A percentile compares a stretch with the other conserved stretches of the same genome.
Conservation (phyloP, 2,113 vertebrate species). For the Percopsis transmontana region DNA sequence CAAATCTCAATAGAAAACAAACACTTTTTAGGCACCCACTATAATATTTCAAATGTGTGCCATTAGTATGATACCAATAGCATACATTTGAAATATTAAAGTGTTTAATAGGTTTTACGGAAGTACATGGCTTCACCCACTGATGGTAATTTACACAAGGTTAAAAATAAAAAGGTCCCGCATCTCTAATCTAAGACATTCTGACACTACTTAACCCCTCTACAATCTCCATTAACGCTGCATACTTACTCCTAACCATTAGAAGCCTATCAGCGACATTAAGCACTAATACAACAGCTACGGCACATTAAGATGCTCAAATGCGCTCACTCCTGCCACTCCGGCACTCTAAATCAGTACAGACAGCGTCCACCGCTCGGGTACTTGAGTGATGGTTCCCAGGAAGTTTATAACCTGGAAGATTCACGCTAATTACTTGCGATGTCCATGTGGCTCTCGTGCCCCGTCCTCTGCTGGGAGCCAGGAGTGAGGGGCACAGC, state of each 20-base stretch:
- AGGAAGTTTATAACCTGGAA: slow-evolving; percentile 27
- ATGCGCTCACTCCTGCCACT: slow-evolving; percentile 5
- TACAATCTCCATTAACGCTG: slow-evolving; percentile 53
- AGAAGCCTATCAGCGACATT: slow-evolving; percentile 40
- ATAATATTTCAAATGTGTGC: too few relatives aligned
- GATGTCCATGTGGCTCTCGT: slow-evolving; percentile 30
- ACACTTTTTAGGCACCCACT: too few relatives aligned
- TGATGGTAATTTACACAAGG: too few relatives aligned
- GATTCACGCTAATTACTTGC: slow-evolving; percentile 31
- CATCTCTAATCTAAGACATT: too few relatives aligned
- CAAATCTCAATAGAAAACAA: too few relatives aligned
- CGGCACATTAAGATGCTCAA: slow-evolving; percentile 41
- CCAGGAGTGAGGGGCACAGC: slow-evolving; percentile 65
- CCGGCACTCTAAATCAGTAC: slow-evolving; percentile 2
- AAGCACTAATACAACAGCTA: slow-evolving; percentile 37
- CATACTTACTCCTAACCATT: slow-evolving; percentile 52
- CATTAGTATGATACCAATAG: too few relatives aligned
- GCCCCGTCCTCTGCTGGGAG: slow-evolving; percentile 1
- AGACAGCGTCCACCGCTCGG: background rate
- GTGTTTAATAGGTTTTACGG: too few relatives aligned
- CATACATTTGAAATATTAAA: too few relatives aligned
- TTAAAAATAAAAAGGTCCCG: too few relatives aligned
- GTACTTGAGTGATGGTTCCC: background rate
- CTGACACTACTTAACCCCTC: slow-evolving; percentile 23
- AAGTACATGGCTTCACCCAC: too few relatives aligned